Evolutionary conservation across 2,113 vertebrate genomes (phyloP).

Genomic region (Sinocyclocheilus rhinocerous): DNA sequence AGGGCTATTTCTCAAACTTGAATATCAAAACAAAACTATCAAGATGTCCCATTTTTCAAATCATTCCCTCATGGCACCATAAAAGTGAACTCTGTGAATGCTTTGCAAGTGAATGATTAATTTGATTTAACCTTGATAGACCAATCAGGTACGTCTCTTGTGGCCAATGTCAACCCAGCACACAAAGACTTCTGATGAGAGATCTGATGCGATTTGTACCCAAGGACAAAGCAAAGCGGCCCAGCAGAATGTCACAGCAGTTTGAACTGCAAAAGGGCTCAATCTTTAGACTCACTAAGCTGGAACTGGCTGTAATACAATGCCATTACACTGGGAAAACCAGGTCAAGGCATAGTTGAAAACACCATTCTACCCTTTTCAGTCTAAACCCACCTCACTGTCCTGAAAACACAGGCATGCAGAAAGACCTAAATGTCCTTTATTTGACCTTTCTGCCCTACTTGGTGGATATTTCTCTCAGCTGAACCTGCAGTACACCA

Average conservation of each 20-base stretch:
- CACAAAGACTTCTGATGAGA: conserved; percentile 48
- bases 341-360: conserved; percentile 65
- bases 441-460: conserved; percentile 54
- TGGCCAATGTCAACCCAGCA: conserved; percentile 10
- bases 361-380: conserved; percentile 59
- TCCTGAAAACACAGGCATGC: conserved; percentile 33
- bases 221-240: conserved; percentile 70
- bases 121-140: conserved; percentile 52
- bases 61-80: neutral
- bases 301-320: conserved; percentile 76
- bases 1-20: conserved; percentile 5
- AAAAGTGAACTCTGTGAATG: neutral
- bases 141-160: conserved; percentile 34
- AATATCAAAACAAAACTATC: conserved; percentile 12
- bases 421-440: conserved; percentile 6
- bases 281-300: conserved; percentile 75
- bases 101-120: conserved; percentile 23
- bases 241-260: conserved; percentile 71
- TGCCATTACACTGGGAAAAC: conserved; percentile 67
- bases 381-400: conserved; percentile 42
- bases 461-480: neutral
- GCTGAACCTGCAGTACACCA: neutral
- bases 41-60: conserved; percentile 43
- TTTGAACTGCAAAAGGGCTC: conserved; percentile 72
- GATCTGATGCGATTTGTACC: conserved; percentile 54